Base-by-base conservation (phyloP, 2,797 vertebrate species). In the Pseudochaenichthys georgianus region DNA sequence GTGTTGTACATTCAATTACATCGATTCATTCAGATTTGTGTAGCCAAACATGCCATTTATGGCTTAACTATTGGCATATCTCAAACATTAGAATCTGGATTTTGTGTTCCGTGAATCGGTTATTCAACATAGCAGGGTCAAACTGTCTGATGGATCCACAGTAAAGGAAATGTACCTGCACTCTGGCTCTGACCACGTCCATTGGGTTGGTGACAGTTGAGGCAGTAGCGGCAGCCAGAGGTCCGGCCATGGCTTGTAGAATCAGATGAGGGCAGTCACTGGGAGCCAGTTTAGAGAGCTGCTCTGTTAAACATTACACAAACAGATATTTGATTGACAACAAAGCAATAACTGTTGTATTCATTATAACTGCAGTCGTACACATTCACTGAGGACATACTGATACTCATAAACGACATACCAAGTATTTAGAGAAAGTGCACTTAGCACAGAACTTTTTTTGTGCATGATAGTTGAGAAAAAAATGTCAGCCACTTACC, bases 131-230 rank as follows among this genome's bases (percentile, higher is more conserved):
- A 16, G 5, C 31, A 53, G 42, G 50, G 13, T 12, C 28, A 50
- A 23, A 13, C 16, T 12, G 13, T 12, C 23, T 59, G 34, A 42
- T 3, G 13, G 31, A 23, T 65, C 34, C 3, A 21, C 13, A 41
- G 73, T 48, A 19, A 61, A 28, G 13, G 21, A 46, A 4, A 47
- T n/a, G 81, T 89, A 99, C 98, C 98, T 99, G 98, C 4, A 99
- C 96, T 48, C 98, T 94, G 13, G 98, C 96, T 86, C 98, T 92
- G 81, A 99, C 95, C 65, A 99, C 97, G 3, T 99, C 98, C 98
- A 99, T 99, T 0, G 98, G 98, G 86, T 99, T 99, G 90, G 98
- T 99, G 90, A 99, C 95, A 0, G 97, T 96, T 23, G 98, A 97
- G 59, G 98, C 97, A 0, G 98, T 99, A 0, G 97, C 97, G 10